A percentile compares a stretch with the other conserved stretches of the same genome.
phyloP scores from a whole-genome alignment of 2,113 vertebrate genomes.

The Stictonetta naevosa region DNA sequence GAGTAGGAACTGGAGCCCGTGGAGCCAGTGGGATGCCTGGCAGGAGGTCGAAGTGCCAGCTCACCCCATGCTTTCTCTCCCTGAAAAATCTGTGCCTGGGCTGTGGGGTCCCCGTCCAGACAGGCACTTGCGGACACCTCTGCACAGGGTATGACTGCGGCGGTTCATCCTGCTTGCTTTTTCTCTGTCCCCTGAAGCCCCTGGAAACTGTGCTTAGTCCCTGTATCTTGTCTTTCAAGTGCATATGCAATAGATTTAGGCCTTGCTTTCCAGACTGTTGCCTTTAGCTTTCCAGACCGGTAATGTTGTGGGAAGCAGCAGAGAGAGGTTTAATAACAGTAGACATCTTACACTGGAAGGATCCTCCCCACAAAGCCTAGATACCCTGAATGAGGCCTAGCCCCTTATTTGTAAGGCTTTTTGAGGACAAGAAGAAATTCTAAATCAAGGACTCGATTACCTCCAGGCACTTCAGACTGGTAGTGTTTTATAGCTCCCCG shows the following conservation, averaged over 20 bases:
- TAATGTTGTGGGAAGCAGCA: neutral
- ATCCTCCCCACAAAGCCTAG: neutral
- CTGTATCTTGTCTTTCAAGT: neutral
- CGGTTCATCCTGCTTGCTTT: neutral
- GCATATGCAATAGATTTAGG: neutral
- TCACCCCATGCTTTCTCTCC: rapidly evolving
- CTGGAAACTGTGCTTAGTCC: neutral
- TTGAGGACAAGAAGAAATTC: neutral
- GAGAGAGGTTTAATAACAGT: neutral
- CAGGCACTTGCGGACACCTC: neutral
- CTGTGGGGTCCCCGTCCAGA: neutral
- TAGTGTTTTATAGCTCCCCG: neutral
- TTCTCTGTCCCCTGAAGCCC: neutral
- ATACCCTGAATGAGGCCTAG: neutral
- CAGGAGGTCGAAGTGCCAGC: rapidly evolving
- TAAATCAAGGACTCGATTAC: neutral
- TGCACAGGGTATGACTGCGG: rapidly evolving
- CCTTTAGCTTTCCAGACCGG: neutral
- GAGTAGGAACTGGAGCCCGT: neutral
- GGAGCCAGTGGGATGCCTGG: neutral
- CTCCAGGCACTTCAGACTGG: neutral
- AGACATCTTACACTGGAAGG: neutral
- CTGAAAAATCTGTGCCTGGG: neutral
- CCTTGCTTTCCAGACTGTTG: neutral
- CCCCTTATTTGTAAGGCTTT: neutral